A percentile compares a stretch with the other conserved stretches of the same genome.
phyloP scores from a whole-genome alignment of 2,888 invertebrate species.

The Heterodera filipjevi region DNA sequence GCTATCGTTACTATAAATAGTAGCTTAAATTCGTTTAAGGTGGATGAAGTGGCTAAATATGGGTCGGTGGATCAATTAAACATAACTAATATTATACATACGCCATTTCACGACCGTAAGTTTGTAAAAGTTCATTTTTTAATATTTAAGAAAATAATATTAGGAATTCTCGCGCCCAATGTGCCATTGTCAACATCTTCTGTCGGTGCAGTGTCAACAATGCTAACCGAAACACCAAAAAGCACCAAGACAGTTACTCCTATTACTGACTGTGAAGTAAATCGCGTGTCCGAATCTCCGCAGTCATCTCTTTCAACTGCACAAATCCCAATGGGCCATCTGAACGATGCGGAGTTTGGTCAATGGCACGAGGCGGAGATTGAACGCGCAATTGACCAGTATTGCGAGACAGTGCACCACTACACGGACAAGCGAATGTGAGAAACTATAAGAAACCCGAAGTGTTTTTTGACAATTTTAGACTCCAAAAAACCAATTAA shows the following conservation, averaged over 20 bases:
- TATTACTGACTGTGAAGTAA: background rate
- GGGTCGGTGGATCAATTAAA: background rate
- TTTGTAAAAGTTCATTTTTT: background rate
- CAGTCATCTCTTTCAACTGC: background rate
- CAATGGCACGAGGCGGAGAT: background rate
- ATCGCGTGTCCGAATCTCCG: background rate
- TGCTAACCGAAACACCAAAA: too few relatives aligned
- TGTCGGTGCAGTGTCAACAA: too few relatives aligned
- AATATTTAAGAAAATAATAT: too few relatives aligned
- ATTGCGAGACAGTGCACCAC: background rate
- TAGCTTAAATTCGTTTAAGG: background rate
- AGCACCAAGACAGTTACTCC: too few relatives aligned
- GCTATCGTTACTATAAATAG: background rate
- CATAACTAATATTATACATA: background rate
- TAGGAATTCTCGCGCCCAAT: too few relatives aligned
- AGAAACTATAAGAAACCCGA: too few relatives aligned
- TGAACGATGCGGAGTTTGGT: background rate
- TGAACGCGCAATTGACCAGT: background rate
- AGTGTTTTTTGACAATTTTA: too few relatives aligned
- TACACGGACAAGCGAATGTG: slow-evolving; percentile 8
- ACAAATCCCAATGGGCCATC: background rate
- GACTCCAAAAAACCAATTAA: too few relatives aligned
- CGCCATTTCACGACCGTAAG: background rate
- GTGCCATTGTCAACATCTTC: too few relatives aligned
- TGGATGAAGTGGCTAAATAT: background rate